Evolutionary conservation across 2,888 invertebrate genomes (phyloP).

Genomic region (Troides helena): DNA sequence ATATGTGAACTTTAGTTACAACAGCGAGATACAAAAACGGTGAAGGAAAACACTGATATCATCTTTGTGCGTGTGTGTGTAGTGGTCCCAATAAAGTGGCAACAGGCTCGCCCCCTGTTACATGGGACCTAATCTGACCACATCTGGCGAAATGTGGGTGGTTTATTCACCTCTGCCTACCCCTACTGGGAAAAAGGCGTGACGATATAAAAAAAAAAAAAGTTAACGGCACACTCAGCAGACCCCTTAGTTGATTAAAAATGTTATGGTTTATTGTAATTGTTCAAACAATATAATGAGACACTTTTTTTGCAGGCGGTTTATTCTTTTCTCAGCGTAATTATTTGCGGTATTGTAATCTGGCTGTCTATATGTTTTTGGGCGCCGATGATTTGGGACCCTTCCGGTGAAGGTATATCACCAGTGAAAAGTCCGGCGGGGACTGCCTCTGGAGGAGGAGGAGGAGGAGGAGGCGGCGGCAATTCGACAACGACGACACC

Average conservation of each 20-base stretch:
- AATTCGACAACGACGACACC: not conserved
- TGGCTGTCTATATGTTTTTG: constrained; percentile 39
- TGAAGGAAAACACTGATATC: no score
- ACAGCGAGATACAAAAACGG: no score
- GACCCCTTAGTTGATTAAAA: not conserved
- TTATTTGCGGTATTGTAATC: constrained; percentile 44
- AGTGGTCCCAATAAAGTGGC: no score
- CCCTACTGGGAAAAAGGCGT: no score
- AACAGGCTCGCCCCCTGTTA: no score
- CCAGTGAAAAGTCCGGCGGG: constrained; percentile 12
- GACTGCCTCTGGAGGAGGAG: not conserved
- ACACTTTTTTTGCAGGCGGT: constrained; percentile 41
- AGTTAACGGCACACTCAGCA: not conserved
- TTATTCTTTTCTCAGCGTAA: constrained; percentile 40
- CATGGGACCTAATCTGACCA: no score
- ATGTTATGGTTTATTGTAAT: not conserved
- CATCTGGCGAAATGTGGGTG: no score
- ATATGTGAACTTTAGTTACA: no score
- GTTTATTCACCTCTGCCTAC: no score
- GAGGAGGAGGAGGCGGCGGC: constrained; percentile 6
- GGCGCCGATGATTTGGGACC: constrained; percentile 41
- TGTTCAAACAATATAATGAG: no score
- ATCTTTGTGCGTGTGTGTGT: no score
- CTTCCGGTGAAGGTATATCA: constrained; percentile 33
- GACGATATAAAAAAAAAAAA: no score